Percentiles rank a stretch among this genome's conserved stretches.
These are phyloP conservation scores for Microplitis deprimator DNA, from an alignment of 2,888 invertebrate genomes.

Conservation along the genomic window DNA sequence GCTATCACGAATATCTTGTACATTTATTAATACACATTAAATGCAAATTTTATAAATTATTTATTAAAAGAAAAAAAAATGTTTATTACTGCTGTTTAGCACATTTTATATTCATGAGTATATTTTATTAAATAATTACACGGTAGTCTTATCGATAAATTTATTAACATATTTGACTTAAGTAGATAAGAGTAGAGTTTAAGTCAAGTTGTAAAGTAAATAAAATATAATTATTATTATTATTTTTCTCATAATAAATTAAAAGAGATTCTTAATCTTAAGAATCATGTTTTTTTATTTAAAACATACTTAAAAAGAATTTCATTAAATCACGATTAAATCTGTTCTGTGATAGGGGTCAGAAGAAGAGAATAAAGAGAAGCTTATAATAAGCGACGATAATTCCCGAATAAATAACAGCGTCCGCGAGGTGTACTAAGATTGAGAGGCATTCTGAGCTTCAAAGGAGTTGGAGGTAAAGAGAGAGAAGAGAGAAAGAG, in stretches of 20 bases:
- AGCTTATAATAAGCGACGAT: conserved; percentile 71
- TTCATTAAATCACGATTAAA: conserved; percentile 70
- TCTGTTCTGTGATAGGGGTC: conserved; percentile 66
- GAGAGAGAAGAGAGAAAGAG: conserved; percentile 14
- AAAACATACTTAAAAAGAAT: conserved; percentile 49
- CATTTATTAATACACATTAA: not conserved
- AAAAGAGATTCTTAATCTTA: not conserved
- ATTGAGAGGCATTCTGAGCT: conserved; percentile 40
- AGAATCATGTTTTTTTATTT: not conserved
- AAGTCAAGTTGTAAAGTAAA: no score
- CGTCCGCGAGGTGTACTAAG: conserved; percentile 52
- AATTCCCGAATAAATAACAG: conserved; percentile 71
- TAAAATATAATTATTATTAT: not conserved
- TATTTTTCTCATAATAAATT: not conserved
- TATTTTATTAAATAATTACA: not conserved
- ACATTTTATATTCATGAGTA: not conserved
- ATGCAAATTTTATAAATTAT: not conserved
- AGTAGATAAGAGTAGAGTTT: no score
- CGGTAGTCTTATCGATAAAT: not conserved
- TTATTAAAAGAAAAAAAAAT: not conserved
- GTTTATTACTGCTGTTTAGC: not conserved
- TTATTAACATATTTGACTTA: no score
- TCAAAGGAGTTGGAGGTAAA: conserved; percentile 28
- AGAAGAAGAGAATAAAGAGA: conserved; percentile 68
- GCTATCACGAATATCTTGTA: not conserved